These are phyloP conservation scores for Ptychobarbus kaznakovi DNA, from an alignment of 2,797 vertebrate genomes.

Conservation along the genomic window DNA sequence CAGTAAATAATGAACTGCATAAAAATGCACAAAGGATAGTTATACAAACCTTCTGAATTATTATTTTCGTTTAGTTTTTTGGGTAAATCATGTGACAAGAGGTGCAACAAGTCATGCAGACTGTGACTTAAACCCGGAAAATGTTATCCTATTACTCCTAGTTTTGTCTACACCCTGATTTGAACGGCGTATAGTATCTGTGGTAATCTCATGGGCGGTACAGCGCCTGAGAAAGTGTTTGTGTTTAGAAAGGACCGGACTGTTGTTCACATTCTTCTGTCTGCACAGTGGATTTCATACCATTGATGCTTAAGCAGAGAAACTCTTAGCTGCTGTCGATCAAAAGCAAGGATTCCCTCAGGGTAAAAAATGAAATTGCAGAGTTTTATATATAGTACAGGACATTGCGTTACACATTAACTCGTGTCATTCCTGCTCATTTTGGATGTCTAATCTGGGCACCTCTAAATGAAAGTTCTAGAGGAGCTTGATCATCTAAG, in stretches of 20 bases:
- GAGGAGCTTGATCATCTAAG: not conserved
- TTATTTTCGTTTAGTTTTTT: not conserved
- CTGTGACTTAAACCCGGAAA: not conserved
- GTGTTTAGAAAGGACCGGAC: not conserved
- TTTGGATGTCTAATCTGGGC: not conserved
- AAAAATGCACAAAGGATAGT: not conserved
- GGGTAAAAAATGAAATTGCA: not conserved
- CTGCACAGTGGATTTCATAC: not conserved
- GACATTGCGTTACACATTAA: constrained; percentile 37
- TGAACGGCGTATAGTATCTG: not conserved
- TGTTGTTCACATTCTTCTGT: not conserved
- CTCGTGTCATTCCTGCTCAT: not conserved
- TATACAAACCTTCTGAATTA: not conserved
- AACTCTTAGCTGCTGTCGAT: constrained; percentile 6
- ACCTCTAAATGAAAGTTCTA: constrained; percentile 15
- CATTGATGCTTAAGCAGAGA: not conserved
- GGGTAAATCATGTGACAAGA: not conserved
- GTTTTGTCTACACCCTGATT: not conserved
- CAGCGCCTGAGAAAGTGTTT: not conserved
- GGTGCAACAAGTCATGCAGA: not conserved
- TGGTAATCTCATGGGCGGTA: not conserved
- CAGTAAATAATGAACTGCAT: not conserved
- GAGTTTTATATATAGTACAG: not conserved
- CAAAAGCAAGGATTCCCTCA: constrained; percentile 12
- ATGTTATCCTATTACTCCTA: not conserved